Evolutionary conservation across 2,113 vertebrate genomes (phyloP).

Genomic region (Albula goreensis): DNA sequence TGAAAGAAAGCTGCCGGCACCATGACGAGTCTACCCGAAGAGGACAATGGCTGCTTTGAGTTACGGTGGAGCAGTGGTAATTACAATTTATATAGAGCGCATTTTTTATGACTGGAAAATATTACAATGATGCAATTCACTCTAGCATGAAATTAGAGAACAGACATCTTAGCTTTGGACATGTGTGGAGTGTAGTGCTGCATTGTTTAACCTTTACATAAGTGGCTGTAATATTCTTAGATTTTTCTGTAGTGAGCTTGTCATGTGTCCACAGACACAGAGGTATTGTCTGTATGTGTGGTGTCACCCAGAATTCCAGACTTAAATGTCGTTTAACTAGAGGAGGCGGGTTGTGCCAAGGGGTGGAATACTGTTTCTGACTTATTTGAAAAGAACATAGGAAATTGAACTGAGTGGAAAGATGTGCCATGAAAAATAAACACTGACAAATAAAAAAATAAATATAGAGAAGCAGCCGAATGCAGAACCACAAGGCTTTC

Average conservation of each 20-base stretch:
- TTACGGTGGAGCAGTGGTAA: neutral
- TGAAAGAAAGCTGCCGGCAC: neutral
- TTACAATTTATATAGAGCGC: neutral
- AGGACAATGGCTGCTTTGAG: neutral
- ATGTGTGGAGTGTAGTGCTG: neutral
- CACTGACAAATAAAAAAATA: neutral
- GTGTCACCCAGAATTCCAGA: neutral
- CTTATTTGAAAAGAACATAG: neutral
- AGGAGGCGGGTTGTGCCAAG: neutral
- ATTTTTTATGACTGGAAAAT: conserved; percentile 5
- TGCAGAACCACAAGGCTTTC: neutral
- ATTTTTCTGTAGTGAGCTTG: neutral
- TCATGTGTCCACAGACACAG: neutral
- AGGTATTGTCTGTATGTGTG: neutral
- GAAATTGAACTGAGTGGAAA: conserved; percentile 1
- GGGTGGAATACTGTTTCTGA: neutral
- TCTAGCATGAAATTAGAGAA: conserved; percentile 23
- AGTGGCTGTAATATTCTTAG: neutral
- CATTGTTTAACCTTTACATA: neutral
- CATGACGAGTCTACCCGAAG: neutral
- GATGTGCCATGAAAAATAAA: neutral
- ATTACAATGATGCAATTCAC: conserved; percentile 5
- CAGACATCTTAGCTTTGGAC: neutral
- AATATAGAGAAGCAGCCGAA: neutral
- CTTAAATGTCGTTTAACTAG: neutral